phyloP scores from a whole-genome alignment of 2,797 vertebrate species.

The Dendrocincla tyrannina region DNA sequence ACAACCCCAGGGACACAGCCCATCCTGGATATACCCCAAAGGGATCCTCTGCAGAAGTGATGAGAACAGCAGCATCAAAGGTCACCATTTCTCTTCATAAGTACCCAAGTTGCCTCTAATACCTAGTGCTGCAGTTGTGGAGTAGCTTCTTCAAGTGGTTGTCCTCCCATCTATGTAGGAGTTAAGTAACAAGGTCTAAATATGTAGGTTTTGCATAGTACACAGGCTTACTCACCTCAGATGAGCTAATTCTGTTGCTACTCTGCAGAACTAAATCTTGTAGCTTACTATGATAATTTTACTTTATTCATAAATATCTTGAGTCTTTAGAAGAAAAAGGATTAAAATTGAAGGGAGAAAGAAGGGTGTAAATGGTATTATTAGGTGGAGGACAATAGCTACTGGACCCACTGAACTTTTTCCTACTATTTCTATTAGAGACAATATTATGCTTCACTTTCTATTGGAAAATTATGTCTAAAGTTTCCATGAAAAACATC shows the following conservation, averaged over 20 bases:
- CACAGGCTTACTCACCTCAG: conserved; percentile 1
- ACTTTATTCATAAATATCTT: neutral
- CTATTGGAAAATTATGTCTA: conserved; percentile 39
- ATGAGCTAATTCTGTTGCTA: neutral
- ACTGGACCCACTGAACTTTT: neutral
- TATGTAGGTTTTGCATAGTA: neutral
- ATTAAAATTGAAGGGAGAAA: neutral
- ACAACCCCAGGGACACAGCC: neutral
- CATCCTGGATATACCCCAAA: neutral
- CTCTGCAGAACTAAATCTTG: neutral
- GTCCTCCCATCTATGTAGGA: neutral
- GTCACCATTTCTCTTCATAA: neutral
- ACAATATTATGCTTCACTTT: conserved; percentile 28
- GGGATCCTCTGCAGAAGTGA: neutral
- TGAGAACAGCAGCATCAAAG: neutral
- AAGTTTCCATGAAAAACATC: conserved; percentile 56
- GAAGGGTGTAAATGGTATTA: neutral
- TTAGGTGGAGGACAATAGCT: neutral
- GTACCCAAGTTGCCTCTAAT: neutral
- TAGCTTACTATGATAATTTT: neutral
- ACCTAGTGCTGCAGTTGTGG: neutral
- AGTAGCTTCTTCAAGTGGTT: neutral
- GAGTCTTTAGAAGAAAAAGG: neutral
- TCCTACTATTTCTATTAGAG: neutral
- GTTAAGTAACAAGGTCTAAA: conserved; percentile 25